Evolutionary conservation across 30 jellyfish, hydroid and myxozoan species (phyloP), one percentile per base, ranked within the genome.

Genomic region (Calvadosia cruxmelitensis): DNA sequence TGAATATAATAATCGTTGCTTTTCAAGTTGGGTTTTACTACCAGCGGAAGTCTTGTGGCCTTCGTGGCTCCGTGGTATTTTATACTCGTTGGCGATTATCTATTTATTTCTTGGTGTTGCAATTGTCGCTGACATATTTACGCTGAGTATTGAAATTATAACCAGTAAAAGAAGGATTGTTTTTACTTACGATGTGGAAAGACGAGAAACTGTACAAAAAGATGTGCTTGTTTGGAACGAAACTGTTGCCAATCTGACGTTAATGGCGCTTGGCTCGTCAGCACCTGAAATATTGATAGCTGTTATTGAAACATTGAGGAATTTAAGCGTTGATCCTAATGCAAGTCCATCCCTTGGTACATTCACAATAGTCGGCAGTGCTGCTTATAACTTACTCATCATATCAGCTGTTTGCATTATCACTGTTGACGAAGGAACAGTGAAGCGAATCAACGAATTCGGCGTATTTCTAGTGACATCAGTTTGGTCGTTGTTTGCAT

Each of bases 211-310:
- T 34, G 84, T 78, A 32, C 88, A 85, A 42, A 73, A 62, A 36
- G 94, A 85, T 51, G 93, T 85, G 28, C 74, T 80, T 30, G 82
- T 85, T 36, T 85, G 96, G 96, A 85, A 85, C 42, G 96, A 85
- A 76, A 85, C 96, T 0, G 84, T 85, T 28, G 96, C 96, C 23
- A 85, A 85, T 73, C 67, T 85, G 34, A 85, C 96, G n/a, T 71
- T 85, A 29, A 85, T 85, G 96, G 96, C 96, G 1, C 57, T 85
- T 7, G 96, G 96, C 28, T 85, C 96, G 0, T 85, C 96, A 15
- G 96, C 96, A 20, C 96, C 96, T 1, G 96, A 85, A 67, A 85
- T 85, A 31, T 57, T 85, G 15, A 85, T 85, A 5, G 93, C 96
- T 3, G 96, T 85, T 29, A 68, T 85, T n/a, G 96, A 85, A 63